Percentiles rank a stretch among this genome's conserved stretches.
These are phyloP conservation scores for Stenopsyche tienmushanensis DNA, from an alignment of 1,140 invertebrate species.

Conservation along the genomic window DNA sequence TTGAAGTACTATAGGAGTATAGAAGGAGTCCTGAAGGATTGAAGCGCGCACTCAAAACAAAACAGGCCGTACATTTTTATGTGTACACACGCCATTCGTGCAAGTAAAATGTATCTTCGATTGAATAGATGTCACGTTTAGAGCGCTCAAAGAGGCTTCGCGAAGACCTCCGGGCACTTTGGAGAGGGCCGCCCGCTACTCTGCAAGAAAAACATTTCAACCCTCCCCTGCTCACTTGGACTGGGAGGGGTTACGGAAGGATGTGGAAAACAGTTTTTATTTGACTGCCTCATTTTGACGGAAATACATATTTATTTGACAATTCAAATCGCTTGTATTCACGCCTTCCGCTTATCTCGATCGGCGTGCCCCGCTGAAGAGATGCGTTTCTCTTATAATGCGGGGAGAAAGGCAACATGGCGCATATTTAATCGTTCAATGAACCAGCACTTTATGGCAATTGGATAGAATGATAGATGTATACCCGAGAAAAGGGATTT, in stretches of 20 bases:
- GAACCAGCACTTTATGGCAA: too few relatives aligned
- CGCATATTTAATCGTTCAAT: constrained; percentile 8
- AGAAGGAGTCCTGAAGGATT: too few relatives aligned
- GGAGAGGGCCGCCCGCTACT: background rate
- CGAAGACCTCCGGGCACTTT: background rate
- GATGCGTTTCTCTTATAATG: background rate
- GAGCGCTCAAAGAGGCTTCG: background rate
- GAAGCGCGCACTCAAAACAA: too few relatives aligned
- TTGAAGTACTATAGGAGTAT: too few relatives aligned
- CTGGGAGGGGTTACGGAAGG: background rate
- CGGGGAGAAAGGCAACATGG: background rate
- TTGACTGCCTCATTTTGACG: constrained; percentile 22
- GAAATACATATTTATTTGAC: constrained; percentile 37
- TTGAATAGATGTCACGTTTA: background rate
- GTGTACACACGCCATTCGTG: too few relatives aligned
- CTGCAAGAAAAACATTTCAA: background rate
- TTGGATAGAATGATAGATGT: too few relatives aligned
- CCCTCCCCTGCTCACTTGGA: too few relatives aligned
- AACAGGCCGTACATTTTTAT: too few relatives aligned
- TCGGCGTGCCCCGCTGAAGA: constrained; percentile 10
- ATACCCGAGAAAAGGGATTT: background rate
- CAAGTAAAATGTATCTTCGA: too few relatives aligned
- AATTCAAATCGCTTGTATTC: constrained; percentile 29
- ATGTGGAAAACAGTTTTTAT: constrained; percentile 22
- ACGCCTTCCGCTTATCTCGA: background rate